A percentile compares a stretch with the other conserved stretches of the same genome.
Conservation (phyloP, 2,113 vertebrate species). For the Reinhardtius hippoglossoides region DNA sequence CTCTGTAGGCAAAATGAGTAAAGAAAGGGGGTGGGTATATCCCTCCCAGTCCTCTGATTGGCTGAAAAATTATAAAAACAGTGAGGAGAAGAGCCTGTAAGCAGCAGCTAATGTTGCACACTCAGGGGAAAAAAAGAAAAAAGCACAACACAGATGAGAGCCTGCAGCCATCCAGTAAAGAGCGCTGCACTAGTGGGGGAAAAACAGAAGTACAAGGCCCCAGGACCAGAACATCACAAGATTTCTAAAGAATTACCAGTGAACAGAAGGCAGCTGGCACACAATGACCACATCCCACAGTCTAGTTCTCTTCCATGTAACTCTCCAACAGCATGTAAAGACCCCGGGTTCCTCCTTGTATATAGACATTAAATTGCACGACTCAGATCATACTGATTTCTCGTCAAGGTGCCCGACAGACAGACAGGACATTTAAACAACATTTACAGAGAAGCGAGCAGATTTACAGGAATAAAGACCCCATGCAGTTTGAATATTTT, state of each 20-base stretch:
- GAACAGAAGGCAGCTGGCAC: conserved; percentile 6
- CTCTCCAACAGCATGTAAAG: not conserved
- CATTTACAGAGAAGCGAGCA: not conserved
- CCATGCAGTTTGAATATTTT: not conserved
- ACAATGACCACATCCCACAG: not conserved
- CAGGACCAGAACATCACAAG: conserved; percentile 9
- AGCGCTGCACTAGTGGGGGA: not conserved
- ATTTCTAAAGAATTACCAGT: conserved; percentile 9
- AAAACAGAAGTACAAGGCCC: not conserved
- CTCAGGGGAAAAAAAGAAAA: not conserved
- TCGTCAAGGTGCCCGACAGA: too few relatives aligned
- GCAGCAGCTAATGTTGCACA: conserved; percentile 31
- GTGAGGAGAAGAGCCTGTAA: conserved; percentile 58
- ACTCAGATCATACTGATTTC: not conserved
- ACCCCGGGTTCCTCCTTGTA: not conserved
- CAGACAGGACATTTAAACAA: not conserved
- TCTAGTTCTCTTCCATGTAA: not conserved
- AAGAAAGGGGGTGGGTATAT: conserved; percentile 65
- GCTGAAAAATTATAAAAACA: conserved; percentile 69
- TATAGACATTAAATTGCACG: not conserved
- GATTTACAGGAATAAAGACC: not conserved
- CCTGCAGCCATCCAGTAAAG: conserved; percentile 34
- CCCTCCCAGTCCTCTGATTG: conserved; percentile 63
- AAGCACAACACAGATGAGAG: conserved; percentile 32
- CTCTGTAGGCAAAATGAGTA: conserved; percentile 58